Conservation (phyloP, 2,797 vertebrate species). For the Myripristis jacobus region DNA sequence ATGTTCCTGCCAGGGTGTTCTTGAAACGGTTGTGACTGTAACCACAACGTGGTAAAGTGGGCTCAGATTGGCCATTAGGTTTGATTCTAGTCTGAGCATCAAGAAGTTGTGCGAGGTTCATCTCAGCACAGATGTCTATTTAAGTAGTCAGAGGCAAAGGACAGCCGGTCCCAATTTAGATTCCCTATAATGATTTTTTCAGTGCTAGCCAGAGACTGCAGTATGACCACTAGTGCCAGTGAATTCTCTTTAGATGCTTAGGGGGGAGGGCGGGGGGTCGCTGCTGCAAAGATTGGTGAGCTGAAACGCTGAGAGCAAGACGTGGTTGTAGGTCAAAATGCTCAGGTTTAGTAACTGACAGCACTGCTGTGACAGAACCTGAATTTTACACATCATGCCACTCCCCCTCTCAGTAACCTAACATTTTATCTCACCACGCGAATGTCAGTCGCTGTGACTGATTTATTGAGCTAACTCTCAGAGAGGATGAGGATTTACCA, state of each 20-base stretch:
- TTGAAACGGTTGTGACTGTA: not conserved
- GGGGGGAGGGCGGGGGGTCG: no score
- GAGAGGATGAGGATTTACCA: not conserved
- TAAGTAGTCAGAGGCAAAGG: conserved; percentile 36
- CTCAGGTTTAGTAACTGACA: conserved; percentile 16
- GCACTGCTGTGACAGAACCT: conserved; percentile 1
- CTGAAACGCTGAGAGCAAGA: conserved; percentile 7
- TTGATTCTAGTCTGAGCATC: conserved; percentile 10
- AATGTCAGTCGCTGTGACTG: conserved; percentile 20
- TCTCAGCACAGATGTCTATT: conserved; percentile 36
- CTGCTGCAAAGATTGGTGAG: conserved; percentile 27
- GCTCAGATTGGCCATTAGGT: not conserved
- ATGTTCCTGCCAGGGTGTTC: no score
- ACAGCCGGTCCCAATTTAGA: conserved; percentile 37
- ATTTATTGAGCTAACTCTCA: conserved; percentile 17
- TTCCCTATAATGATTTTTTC: conserved; percentile 50
- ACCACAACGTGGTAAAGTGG: not conserved
- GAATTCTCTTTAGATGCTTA: conserved; percentile 15
- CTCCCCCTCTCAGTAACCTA: conserved; percentile 17
- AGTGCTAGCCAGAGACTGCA: conserved; percentile 43
- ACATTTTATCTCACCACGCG: conserved; percentile 11
- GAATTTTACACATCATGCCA: not conserved
- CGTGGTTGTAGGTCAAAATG: conserved; percentile 5
- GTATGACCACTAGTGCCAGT: conserved; percentile 16
- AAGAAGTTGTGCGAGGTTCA: conserved; percentile 21